phyloP scores from a whole-genome alignment of 1,140 invertebrate species.

The Drosophila miranda region DNA sequence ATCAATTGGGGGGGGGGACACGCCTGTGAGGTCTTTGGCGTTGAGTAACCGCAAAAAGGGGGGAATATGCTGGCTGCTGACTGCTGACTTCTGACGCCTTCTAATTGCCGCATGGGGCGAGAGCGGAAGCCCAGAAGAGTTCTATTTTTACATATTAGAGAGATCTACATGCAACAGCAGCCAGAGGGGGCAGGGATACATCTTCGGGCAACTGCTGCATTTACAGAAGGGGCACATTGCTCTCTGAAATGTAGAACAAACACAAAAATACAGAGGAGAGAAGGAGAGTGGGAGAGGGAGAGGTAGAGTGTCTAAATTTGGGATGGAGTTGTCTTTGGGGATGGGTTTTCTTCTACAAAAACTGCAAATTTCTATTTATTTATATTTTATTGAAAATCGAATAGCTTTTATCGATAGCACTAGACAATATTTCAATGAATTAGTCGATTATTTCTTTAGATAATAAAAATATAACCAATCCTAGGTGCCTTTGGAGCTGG shows the following conservation, averaged over 20 bases:
- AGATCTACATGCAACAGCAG: conserved; percentile 6
- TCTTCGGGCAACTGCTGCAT: too few relatives aligned
- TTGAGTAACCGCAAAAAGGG: conserved; percentile 68
- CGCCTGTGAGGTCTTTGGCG: conserved; percentile 49
- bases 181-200: conserved; percentile 16
- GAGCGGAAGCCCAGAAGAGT: conserved; percentile 42
- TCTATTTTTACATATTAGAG: conserved; percentile 63
- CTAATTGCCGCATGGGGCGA: conserved; percentile 53
- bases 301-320: too few relatives aligned
- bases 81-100: conserved; percentile 43
- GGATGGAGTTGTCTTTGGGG: not conserved
- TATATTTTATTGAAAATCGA: too few relatives aligned
- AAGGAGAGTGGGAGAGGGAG: too few relatives aligned
- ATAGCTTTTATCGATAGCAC: too few relatives aligned
- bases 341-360: not conserved
- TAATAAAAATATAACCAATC: too few relatives aligned
- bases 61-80: not conserved
- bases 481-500: too few relatives aligned
- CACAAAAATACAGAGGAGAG: too few relatives aligned
- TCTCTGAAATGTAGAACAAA: too few relatives aligned
- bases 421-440: too few relatives aligned
- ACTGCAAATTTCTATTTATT: not conserved
- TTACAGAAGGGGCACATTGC: too few relatives aligned
- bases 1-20: not conserved
- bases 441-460: not conserved